These are phyloP conservation scores for Hydropotes inermis DNA, from an alignment of 2,113 vertebrate genomes.

Conservation along the genomic window DNA sequence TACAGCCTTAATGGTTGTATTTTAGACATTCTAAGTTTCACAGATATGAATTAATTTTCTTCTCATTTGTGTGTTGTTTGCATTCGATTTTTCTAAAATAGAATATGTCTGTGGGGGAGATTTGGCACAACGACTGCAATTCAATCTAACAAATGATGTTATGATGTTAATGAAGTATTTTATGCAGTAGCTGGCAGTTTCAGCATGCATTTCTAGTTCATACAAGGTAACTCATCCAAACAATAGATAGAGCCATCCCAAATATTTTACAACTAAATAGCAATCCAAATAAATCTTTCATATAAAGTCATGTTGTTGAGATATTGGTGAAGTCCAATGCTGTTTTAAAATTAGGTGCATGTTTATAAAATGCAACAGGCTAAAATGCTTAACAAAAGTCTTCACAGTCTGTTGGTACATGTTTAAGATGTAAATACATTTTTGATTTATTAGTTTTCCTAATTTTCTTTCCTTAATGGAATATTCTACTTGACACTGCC, in stretches of 20 bases:
- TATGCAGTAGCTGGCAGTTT: neutral
- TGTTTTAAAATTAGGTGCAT: neutral
- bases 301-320: neutral
- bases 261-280: conserved; percentile 51
- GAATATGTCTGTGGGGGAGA: neutral
- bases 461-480: neutral
- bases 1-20: neutral
- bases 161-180: conserved; percentile 59
- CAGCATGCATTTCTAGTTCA: neutral
- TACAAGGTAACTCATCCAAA: conserved; percentile 39
- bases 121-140: neutral
- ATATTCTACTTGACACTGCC: neutral
- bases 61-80: conserved; percentile 10
- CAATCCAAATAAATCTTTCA: conserved; percentile 32
- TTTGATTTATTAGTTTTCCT: neutral
- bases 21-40: neutral
- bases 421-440: neutral
- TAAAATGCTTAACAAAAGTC: neutral
- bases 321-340: neutral
- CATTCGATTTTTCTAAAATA: conserved; percentile 5
- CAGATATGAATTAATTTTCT: conserved; percentile 15
- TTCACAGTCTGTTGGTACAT: neutral
- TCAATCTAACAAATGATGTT: conserved; percentile 54
- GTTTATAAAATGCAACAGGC: neutral
- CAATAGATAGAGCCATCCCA: conserved; percentile 11